Evolutionary conservation across 2,113 vertebrate genomes (phyloP).

Genomic region (Bathybates hornii): DNA sequence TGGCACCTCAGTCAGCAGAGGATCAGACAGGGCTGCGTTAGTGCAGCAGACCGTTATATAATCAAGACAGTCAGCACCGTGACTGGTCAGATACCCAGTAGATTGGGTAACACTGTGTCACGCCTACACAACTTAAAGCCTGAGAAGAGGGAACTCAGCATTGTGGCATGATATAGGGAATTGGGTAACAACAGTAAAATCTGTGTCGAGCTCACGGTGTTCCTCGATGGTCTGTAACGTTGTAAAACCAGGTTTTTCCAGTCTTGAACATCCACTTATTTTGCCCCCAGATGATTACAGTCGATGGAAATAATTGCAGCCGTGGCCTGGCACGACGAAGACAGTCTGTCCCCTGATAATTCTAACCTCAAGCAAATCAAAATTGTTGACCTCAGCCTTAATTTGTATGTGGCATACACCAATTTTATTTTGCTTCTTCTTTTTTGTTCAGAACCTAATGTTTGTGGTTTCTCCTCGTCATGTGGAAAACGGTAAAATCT

Average conservation of each 20-base stretch:
- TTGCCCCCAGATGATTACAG: conserved; percentile 12
- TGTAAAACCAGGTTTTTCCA: neutral
- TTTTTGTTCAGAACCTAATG: neutral
- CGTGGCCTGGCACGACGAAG: neutral
- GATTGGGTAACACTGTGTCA: conserved; percentile 20
- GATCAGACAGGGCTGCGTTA: conserved; percentile 2
- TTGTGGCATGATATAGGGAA: neutral
- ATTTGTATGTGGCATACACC: neutral
- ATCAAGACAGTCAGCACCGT: conserved; percentile 32
- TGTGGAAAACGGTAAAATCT: neutral
- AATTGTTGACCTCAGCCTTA: conserved; percentile 14
- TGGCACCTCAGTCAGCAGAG: conserved; percentile 2
- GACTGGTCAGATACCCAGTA: conserved; percentile 44
- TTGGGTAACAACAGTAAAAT: neutral
- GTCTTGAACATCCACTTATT: neutral
- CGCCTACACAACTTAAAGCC: neutral
- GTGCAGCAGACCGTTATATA: conserved; percentile 38
- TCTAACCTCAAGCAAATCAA: conserved; percentile 15
- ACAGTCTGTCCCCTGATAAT: conserved; percentile 20
- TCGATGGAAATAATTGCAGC: conserved; percentile 27
- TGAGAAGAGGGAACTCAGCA: neutral
- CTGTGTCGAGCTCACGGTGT: neutral
- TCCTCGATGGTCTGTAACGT: neutral
- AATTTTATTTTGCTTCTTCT: conserved; percentile 12
- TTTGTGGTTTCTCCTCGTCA: conserved; percentile 1